A percentile compares a stretch with the other conserved stretches of the same genome.
phyloP scores from a whole-genome alignment of 2,797 vertebrate species.

The Pelobates cultripes region DNA sequence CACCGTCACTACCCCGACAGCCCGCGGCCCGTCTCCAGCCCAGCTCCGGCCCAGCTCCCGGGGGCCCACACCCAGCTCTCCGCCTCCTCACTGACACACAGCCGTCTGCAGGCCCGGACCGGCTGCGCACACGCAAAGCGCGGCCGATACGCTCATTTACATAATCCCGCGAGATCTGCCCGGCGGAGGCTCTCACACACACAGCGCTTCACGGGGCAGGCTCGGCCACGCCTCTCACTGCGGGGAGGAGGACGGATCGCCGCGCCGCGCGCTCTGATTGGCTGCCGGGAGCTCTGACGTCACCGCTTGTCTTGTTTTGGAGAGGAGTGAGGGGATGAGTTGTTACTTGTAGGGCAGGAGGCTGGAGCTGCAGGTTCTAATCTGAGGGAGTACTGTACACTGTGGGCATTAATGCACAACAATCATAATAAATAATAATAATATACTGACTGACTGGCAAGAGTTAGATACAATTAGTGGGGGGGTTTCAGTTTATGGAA shows the following conservation, averaged over 20 bases:
- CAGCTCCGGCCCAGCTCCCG: slow-evolving; percentile 12
- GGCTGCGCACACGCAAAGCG: slow-evolving; percentile 52
- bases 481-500: too few relatives aligned
- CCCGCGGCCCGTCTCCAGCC: background rate
- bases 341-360: slow-evolving; percentile 39
- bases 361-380: background rate
- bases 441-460: too few relatives aligned
- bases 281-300: background rate
- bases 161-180: slow-evolving; percentile 40
- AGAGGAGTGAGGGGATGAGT: slow-evolving; percentile 29
- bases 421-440: too few relatives aligned
- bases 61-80: slow-evolving; percentile 42
- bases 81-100: slow-evolving; percentile 40
- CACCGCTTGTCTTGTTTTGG: slow-evolving; percentile 26
- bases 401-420: too few relatives aligned
- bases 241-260: background rate
- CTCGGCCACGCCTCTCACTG: slow-evolving; percentile 20
- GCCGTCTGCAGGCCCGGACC: slow-evolving; percentile 51
- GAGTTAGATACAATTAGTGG: too few relatives aligned
- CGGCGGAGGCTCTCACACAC: background rate
- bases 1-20: background rate
- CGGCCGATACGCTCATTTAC: slow-evolving; percentile 37
- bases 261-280: background rate
- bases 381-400: too few relatives aligned
- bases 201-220: background rate